phyloP scores from a whole-genome alignment of 2,113 vertebrate genomes.

The Hemiscyllium ocellatum region DNA sequence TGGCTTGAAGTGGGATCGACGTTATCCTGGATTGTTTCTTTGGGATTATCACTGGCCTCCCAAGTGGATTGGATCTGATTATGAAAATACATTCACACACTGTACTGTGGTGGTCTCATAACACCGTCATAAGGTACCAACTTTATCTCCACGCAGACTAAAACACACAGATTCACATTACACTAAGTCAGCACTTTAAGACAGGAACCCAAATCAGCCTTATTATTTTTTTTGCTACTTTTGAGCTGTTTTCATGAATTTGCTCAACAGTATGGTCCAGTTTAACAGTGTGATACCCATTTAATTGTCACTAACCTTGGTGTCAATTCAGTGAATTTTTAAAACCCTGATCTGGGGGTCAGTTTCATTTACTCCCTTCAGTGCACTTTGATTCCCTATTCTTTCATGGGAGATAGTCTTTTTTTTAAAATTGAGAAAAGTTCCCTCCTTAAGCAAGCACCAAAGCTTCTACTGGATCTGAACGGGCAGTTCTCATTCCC shows the following conservation, averaged over 20 bases:
- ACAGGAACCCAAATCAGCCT: neutral
- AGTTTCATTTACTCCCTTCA: neutral
- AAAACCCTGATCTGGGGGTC: neutral
- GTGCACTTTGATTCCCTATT: neutral
- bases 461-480: neutral
- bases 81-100: neutral
- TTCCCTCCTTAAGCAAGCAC: no score
- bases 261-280: neutral
- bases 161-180: neutral
- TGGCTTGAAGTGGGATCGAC: neutral
- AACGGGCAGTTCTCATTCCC: neutral
- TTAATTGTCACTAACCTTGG: neutral
- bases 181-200: neutral
- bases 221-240: neutral
- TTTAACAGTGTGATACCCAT: neutral
- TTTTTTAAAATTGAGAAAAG: neutral
- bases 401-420: no score
- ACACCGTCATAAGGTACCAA: neutral
- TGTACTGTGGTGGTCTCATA: neutral
- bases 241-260: neutral
- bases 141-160: no score
- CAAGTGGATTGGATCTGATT: constrained; percentile 9
- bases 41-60: neutral
- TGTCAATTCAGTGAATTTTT: neutral
- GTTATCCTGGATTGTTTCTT: neutral